A percentile compares a stretch with the other conserved stretches of the same genome.
phyloP scores from a whole-genome alignment of 1,140 invertebrate species.

The Pararge aegeria region DNA sequence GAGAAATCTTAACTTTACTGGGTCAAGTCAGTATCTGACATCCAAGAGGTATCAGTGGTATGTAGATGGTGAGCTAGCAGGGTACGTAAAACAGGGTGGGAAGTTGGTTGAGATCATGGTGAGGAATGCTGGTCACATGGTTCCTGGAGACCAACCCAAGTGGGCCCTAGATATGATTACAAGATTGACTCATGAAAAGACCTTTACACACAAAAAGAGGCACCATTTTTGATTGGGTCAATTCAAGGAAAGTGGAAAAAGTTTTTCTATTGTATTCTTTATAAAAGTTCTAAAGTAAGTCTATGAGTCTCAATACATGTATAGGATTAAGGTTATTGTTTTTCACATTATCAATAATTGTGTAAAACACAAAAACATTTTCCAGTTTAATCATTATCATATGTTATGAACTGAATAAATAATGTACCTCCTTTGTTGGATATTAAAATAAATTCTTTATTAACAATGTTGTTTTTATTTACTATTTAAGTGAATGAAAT shows the following conservation, averaged over 20 bases:
- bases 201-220: constrained; percentile 35
- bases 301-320: not conserved
- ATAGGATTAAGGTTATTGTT: too few species aligned
- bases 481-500: not conserved
- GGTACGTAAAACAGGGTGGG: constrained; percentile 86
- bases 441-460: not conserved
- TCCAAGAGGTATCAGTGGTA: constrained; percentile 85
- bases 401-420: not conserved
- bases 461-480: not conserved
- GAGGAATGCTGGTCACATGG: constrained; percentile 91
- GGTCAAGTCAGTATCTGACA: constrained; percentile 82
- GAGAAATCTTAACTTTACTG: constrained; percentile 84
- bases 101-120: constrained; percentile 90
- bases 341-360: too few species aligned
- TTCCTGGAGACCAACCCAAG: constrained; percentile 89
- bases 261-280: not conserved
- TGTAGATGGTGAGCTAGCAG: constrained; percentile 86
- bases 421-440: not conserved
- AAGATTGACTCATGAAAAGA: constrained; percentile 85
- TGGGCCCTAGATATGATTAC: constrained; percentile 89
- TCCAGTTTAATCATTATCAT: too few species aligned
- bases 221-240: not conserved
- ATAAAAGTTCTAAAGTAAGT: too few species aligned
- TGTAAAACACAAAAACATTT: too few species aligned
- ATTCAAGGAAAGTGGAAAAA: not conserved